Conservation (phyloP, 2,113 vertebrate genomes). For the Gopherus evgoodei region DNA sequence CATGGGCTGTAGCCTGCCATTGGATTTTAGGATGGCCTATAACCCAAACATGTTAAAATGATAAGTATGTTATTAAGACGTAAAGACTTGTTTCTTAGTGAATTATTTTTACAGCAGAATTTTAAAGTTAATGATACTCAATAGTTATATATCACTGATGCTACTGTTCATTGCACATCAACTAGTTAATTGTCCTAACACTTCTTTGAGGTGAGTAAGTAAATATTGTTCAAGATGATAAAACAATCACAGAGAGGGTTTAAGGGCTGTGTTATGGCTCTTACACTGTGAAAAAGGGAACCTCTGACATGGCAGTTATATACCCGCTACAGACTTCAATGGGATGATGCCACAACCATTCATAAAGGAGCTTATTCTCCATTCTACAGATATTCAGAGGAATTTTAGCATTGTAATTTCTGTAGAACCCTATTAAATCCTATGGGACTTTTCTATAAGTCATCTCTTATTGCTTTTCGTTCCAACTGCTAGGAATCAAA, state of each 20-base stretch:
- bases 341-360: neutral
- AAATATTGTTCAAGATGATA: neutral
- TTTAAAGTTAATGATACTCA: neutral
- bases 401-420: neutral
- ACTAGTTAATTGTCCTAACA: neutral
- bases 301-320: neutral
- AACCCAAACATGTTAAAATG: neutral
- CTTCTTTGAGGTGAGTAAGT: neutral
- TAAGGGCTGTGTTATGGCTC: neutral
- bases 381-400: neutral
- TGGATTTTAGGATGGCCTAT: neutral
- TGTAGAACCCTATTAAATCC: neutral
- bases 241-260: neutral
- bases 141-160: accelerated
- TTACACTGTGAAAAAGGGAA: neutral
- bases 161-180: neutral
- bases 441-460: neutral
- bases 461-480: neutral
- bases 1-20: accelerated
- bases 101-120: neutral
- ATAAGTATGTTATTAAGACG: neutral
- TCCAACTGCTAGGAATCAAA: neutral
- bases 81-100: neutral
- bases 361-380: neutral
- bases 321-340: neutral